Percentiles rank a stretch among this genome's conserved stretches.
Conservation (phyloP, 1,140 invertebrate species). For the Drosophila simulans region DNA sequence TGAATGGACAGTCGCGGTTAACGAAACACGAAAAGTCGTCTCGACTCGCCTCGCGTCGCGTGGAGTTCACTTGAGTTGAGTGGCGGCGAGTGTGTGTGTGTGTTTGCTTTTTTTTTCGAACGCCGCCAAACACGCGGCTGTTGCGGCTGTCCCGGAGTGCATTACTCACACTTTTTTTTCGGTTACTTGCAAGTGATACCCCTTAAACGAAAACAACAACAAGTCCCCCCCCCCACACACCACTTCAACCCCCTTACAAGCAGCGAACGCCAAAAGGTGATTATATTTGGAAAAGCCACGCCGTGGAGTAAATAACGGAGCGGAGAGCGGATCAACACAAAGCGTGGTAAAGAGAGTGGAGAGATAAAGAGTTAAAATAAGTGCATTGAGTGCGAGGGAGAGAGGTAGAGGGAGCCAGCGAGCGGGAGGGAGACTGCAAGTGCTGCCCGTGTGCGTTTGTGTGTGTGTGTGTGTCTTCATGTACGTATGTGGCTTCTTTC, state of each 20-base stretch:
- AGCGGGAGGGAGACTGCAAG: not conserved
- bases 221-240: not conserved
- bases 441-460: not conserved
- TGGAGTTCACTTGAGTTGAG: not conserved
- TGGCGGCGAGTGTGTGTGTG: not conserved
- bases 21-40: constrained; percentile 5
- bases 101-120: not conserved
- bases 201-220: not conserved
- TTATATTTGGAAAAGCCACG: not conserved
- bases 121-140: constrained; percentile 3
- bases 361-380: not conserved
- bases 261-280: not conserved
- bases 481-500: not conserved
- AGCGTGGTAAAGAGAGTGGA: constrained; percentile 6
- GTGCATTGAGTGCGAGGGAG: not conserved
- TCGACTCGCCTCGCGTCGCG: no score
- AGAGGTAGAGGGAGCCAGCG: not conserved
- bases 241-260: not conserved
- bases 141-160: constrained; percentile 5
- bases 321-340: constrained; percentile 7
- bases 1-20: constrained; percentile 3
- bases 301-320: constrained; percentile 1
- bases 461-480: not conserved
- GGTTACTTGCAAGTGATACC: constrained; percentile 12
- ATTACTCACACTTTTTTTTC: constrained; percentile 10